phyloP scores from a whole-genome alignment of 1,140 invertebrate genomes.

The Zaprionus ornatus region DNA sequence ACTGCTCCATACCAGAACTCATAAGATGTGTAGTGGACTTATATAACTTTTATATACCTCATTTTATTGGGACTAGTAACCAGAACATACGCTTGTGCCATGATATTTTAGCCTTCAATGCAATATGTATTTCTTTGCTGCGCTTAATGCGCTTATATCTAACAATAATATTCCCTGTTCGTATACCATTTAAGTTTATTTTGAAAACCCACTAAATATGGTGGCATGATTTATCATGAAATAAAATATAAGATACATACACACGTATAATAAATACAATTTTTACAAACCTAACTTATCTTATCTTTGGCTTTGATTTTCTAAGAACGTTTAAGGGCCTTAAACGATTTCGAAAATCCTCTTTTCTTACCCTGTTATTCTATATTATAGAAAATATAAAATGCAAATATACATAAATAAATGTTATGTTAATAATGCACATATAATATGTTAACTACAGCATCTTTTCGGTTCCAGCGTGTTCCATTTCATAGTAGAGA shows the following conservation, averaged over 20 bases:
- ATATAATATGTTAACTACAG: constrained; percentile 10
- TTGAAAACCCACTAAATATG: too few species aligned
- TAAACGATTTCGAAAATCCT: neutral
- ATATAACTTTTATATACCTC: neutral
- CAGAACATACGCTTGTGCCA: neutral
- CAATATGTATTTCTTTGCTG: neutral
- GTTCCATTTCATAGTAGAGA: constrained; percentile 71
- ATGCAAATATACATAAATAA: neutral
- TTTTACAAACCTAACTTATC: neutral
- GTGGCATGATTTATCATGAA: too few species aligned
- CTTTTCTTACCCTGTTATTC: neutral
- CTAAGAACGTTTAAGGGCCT: neutral
- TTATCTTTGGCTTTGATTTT: neutral
- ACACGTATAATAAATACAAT: neutral
- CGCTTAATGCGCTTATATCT: neutral
- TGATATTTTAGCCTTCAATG: neutral
- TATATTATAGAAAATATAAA: neutral
- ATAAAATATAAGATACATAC: too few species aligned
- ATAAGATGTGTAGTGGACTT: neutral
- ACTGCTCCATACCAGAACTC: constrained; percentile 1
- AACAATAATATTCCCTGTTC: neutral
- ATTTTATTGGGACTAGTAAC: neutral
- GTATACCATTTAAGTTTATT: neutral
- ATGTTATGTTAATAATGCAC: constrained; percentile 2
- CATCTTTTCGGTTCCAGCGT: constrained; percentile 30